Percentiles rank a stretch among this genome's conserved stretches.
These are phyloP conservation scores for Mohoua ochrocephala DNA, from an alignment of 2,113 vertebrate species.

Conservation along the genomic window DNA sequence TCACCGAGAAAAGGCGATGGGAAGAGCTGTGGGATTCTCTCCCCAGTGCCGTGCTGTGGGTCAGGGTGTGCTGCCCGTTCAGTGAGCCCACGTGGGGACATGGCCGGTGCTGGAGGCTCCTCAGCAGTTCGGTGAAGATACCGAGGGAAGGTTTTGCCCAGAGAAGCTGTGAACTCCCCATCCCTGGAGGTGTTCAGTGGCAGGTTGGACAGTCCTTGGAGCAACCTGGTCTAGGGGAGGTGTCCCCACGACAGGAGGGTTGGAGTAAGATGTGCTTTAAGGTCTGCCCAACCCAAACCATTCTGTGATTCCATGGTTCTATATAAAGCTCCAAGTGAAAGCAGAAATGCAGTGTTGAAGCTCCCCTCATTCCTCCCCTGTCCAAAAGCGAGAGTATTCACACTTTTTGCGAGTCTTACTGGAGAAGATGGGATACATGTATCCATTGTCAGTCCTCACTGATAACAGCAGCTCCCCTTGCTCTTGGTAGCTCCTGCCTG, in stretches of 20 bases:
- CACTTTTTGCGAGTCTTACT: neutral
- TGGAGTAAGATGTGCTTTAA: neutral
- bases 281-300: neutral
- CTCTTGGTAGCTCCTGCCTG: neutral
- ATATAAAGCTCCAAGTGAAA: neutral
- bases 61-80: neutral
- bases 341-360: neutral
- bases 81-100: rapidly evolving
- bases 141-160: neutral
- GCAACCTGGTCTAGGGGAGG: neutral
- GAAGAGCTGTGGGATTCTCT: neutral
- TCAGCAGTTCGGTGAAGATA: neutral
- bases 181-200: neutral
- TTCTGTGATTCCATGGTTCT: neutral
- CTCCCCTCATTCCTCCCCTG: neutral
- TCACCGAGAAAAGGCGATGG: neutral
- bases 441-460: neutral
- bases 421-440: neutral
- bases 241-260: neutral
- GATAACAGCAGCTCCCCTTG: neutral
- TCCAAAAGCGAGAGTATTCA: neutral
- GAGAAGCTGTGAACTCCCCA: neutral
- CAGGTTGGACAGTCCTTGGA: neutral
- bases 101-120: rapidly evolving
- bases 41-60: rapidly evolving